These are phyloP conservation scores for Psittacula derbiana DNA, from an alignment of 2,797 vertebrate genomes.

Conservation along the genomic window DNA sequence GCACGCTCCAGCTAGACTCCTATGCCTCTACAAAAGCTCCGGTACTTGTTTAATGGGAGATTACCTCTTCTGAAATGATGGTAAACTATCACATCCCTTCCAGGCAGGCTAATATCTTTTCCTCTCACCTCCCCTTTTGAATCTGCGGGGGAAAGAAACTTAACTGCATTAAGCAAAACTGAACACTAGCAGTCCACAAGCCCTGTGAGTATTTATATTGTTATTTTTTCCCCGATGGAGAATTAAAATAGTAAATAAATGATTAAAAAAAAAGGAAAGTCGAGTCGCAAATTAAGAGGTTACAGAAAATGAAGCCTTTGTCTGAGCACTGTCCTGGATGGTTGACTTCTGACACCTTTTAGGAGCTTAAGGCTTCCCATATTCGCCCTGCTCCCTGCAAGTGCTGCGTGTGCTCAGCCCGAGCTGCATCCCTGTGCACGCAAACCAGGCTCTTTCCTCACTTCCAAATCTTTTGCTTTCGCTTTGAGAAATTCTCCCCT, in stretches of 20 bases:
- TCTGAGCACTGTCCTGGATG: not conserved
- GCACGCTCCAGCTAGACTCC: not conserved
- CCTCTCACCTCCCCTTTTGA: not conserved
- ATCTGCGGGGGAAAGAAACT: not conserved
- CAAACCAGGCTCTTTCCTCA: not conserved
- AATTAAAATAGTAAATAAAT: not conserved
- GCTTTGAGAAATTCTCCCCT: not conserved
- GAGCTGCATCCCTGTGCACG: not conserved
- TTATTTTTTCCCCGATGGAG: not conserved
- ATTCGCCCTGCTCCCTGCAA: not conserved
- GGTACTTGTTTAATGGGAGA: not conserved
- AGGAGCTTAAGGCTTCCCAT: not conserved
- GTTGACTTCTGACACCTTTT: conserved; percentile 20
- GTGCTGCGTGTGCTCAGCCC: not conserved
- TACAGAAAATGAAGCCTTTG: not conserved
- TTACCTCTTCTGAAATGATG: not conserved
- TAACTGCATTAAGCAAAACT: not conserved
- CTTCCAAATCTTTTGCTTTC: not conserved
- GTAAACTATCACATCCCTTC: not conserved
- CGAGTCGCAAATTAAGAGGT: not conserved
- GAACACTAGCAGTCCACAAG: not conserved
- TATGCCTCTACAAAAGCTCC: not conserved
- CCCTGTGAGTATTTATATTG: not conserved
- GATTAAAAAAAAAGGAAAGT: not conserved
- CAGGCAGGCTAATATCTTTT: not conserved